Percentiles rank a stretch among this genome's conserved stretches.
These are phyloP conservation scores for Cromileptes altivelis DNA, from an alignment of 2,113 vertebrate genomes.

Conservation along the genomic window DNA sequence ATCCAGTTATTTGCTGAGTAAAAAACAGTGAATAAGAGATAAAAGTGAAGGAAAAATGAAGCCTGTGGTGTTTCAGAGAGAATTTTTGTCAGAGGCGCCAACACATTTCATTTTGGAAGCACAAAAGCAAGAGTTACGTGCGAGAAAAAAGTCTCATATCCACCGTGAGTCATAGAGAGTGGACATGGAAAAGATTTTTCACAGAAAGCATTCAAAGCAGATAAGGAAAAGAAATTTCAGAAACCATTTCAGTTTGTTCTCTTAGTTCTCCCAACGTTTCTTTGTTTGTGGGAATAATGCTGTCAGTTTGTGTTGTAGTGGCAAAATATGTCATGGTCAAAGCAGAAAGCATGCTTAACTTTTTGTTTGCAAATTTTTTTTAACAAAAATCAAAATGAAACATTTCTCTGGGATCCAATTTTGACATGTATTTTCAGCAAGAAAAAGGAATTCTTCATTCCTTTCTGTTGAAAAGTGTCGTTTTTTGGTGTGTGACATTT, in stretches of 20 bases:
- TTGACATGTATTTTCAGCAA: background rate
- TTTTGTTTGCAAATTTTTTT: background rate
- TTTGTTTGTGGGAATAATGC: background rate
- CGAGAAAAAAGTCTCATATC: background rate
- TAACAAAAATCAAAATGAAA: background rate
- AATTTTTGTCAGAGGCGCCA: background rate
- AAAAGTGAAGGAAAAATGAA: background rate
- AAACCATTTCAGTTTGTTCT: constrained; percentile 5
- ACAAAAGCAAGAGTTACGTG: background rate
- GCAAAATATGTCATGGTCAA: background rate
- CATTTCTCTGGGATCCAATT: background rate
- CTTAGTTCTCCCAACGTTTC: background rate
- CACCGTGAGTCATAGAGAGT: background rate
- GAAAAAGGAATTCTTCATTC: background rate
- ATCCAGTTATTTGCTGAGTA: background rate
- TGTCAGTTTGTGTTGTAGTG: background rate
- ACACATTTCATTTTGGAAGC: background rate
- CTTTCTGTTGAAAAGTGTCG: background rate
- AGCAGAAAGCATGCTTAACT: background rate
- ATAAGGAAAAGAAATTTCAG: background rate
- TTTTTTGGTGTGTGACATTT: too few relatives aligned
- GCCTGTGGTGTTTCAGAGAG: background rate
- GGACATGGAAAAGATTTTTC: background rate
- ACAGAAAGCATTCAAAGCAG: background rate
- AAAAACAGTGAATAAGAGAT: background rate